Evolutionary conservation across 2,888 invertebrate species (phyloP).

Genomic region (Dysmachus trigonus): DNA sequence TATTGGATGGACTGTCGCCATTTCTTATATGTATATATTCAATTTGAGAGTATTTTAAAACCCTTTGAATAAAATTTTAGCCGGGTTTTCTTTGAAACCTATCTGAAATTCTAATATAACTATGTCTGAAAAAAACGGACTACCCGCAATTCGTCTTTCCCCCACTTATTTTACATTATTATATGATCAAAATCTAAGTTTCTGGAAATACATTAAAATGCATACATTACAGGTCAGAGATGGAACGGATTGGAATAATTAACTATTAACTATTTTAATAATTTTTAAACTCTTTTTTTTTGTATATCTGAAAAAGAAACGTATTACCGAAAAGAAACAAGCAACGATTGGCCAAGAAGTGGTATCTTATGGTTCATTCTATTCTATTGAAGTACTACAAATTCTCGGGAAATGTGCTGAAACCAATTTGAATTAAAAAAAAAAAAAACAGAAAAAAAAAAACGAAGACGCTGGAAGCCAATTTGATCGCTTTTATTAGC

Average conservation of each 20-base stretch:
- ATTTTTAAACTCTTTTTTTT: constrained; percentile 1
- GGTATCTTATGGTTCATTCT: too few species aligned
- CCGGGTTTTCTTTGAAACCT: background rate
- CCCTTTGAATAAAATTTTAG: constrained; percentile 3
- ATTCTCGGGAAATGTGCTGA: constrained; percentile 21
- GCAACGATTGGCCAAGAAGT: background rate
- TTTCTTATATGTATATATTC: background rate
- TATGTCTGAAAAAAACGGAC: too few species aligned
- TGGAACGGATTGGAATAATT: background rate
- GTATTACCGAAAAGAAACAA: background rate
- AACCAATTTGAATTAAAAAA: constrained; percentile 45
- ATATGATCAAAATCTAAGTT: background rate
- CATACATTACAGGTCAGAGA: background rate
- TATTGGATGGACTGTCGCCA: background rate
- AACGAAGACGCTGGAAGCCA: constrained; percentile 43
- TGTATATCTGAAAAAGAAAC: background rate
- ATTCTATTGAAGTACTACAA: background rate
- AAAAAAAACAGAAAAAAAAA: constrained; percentile 19
- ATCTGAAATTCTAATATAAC: constrained; percentile 20
- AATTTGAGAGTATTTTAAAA: background rate
- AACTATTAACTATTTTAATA: background rate
- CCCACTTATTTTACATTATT: constrained; percentile 6
- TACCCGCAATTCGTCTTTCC: background rate
- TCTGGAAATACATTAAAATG: too few species aligned
- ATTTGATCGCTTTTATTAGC: constrained; percentile 48